A percentile compares a stretch with the other conserved stretches of the same genome.
Conservation (phyloP, 2,113 vertebrate species). For the Petroica traversi region DNA sequence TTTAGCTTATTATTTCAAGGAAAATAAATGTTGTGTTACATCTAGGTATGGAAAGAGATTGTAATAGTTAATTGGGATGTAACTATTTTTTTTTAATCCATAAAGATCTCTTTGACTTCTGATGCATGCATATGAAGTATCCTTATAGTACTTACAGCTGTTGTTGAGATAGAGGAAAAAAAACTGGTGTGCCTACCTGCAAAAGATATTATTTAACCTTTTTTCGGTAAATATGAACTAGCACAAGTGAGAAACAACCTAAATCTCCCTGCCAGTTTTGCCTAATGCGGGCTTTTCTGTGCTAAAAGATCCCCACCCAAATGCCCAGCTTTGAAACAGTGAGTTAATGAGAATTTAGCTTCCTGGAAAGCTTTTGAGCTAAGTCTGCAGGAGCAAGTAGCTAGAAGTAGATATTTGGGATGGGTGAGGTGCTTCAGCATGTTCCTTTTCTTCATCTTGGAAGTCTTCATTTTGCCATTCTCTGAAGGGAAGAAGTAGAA, state of each 20-base stretch:
- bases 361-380: not conserved
- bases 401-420: not conserved
- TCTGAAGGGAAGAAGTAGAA: not conserved
- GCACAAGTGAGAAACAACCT: not conserved
- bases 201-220: not conserved
- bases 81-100: not conserved
- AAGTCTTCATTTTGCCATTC: not conserved
- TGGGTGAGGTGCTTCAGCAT: not conserved
- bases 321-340: not conserved
- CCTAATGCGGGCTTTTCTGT: not conserved
- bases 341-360: not conserved
- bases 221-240: not conserved
- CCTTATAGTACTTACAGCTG: not conserved
- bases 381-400: not conserved
- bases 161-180: not conserved
- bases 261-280: not conserved
- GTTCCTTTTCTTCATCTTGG: not conserved
- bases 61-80: not conserved
- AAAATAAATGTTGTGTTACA: not conserved
- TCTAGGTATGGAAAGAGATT: not conserved
- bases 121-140: not conserved
- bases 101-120: not conserved
- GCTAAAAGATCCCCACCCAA: not conserved
- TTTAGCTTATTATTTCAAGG: not conserved
- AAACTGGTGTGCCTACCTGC: fast-evolving